Evolutionary conservation across 1,140 invertebrate species (phyloP), one percentile per base, ranked within the genome.

Genomic region (Manduca sexta): DNA sequence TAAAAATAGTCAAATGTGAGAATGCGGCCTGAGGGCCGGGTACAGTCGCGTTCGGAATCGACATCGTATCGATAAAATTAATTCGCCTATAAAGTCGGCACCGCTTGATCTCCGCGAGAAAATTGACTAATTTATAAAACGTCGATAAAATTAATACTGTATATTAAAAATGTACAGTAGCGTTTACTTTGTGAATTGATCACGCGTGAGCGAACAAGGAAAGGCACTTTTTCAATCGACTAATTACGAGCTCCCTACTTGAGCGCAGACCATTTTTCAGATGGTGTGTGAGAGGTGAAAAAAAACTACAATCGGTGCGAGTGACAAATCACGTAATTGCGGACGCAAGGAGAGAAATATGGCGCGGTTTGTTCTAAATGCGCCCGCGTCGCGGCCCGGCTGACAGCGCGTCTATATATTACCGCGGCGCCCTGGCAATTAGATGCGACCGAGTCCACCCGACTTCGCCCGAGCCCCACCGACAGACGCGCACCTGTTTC

Each of bases 251-350:
- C 52, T 60, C 48, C 57, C 60, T 59, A 63, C 66, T 75, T 70
- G 64, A 69, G 65, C 63, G 61, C 49, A 49, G 56, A 46, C 64
- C 74, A 80, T 84, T 84, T 81, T 78, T 81, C 72, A 81, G 61
- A 50, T 49, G 47, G 11, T 21, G 33, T 42, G 33, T 29, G 54
- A 42, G 40, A 53, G 37, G 38, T 54, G 46, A 61, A 74, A 77
- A 60, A 70, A 74, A 72, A 69, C 65, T 56, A 68, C 43, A 70
- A 74, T 66, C 61, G 21, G 26, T 26, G 26, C 41, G 77, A 75
- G 76, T 81, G 77, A 84, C 80, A 84, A 84, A 84, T 84, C 76
- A 80, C 72, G 74, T 74, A 74, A 81, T 81, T 80, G 80, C 67
- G 70, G 69, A 71, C 69, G 74, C 68, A 70, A 52, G 57, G 71